Percentiles rank a stretch among this genome's conserved stretches.
Conservation (phyloP, 2,888 invertebrate genomes). For the Autographa pulchrina region DNA sequence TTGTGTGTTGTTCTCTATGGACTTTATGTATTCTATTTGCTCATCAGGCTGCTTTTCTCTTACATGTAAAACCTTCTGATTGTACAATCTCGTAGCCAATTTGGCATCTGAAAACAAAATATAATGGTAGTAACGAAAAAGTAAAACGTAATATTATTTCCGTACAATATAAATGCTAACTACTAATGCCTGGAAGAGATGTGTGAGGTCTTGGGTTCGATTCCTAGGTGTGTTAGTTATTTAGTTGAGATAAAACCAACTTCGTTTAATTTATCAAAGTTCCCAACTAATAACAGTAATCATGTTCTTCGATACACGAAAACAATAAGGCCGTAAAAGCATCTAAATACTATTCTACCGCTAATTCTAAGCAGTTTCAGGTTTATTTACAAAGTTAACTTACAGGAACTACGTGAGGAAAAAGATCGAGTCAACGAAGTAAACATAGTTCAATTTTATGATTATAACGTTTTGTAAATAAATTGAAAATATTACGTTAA, state of each 20-base stretch:
- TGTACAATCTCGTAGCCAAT: conserved; percentile 43
- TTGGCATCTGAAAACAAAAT: conserved; percentile 62
- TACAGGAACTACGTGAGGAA: conserved; percentile 54
- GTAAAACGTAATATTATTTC: too few species aligned
- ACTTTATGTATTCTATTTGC: conserved; percentile 76
- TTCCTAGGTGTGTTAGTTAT: too few species aligned
- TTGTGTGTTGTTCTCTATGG: conserved; percentile 61
- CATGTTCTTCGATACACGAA: too few species aligned
- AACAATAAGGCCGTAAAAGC: too few species aligned
- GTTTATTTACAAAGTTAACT: conserved; percentile 32
- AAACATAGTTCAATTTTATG: conserved; percentile 49
- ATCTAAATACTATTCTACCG: neutral
- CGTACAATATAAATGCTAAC: too few species aligned
- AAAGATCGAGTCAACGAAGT: conserved; percentile 55
- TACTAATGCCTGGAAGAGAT: too few species aligned
- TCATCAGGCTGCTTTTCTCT: conserved; percentile 47
- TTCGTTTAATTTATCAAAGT: too few species aligned
- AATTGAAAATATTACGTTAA: neutral
- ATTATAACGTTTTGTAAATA: neutral
- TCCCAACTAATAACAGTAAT: too few species aligned
- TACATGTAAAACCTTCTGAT: conserved; percentile 31
- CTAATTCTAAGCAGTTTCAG: neutral
- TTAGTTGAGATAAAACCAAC: too few species aligned
- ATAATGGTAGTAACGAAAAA: neutral
- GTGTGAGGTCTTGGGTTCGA: too few species aligned